phyloP scores from a whole-genome alignment of 2,888 invertebrate species.

The Drosophila dives region DNA sequence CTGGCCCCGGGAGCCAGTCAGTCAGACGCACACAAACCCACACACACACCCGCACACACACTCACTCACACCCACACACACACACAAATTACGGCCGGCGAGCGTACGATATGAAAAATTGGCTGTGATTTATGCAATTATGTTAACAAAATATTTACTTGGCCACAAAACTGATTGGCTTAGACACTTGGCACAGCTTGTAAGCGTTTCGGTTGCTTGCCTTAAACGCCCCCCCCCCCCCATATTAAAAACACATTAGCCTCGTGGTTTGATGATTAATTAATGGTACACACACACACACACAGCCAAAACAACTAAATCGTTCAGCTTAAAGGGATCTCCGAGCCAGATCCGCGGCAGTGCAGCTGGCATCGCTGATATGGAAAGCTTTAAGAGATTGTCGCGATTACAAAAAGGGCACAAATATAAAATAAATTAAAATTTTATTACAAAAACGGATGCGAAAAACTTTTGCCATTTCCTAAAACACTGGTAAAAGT shows the following conservation, averaged over 20 bases:
- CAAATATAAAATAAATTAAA: slow-evolving; percentile 69
- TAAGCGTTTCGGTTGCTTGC: slow-evolving; percentile 23
- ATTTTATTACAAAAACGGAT: slow-evolving; percentile 76
- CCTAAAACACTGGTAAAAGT: slow-evolving; percentile 62
- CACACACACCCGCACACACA: not conserved
- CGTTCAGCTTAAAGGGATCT: not conserved
- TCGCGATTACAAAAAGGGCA: slow-evolving; percentile 2
- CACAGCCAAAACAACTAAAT: not conserved
- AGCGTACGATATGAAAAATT: slow-evolving; percentile 69
- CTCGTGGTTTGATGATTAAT: slow-evolving; percentile 23
- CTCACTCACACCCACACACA: slow-evolving; percentile 2
- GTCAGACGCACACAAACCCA: not conserved
- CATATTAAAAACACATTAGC: slow-evolving; percentile 50
- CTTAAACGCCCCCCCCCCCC: slow-evolving; percentile 30
- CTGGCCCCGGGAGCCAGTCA: slow-evolving; percentile 30
- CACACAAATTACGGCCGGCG: slow-evolving; percentile 56
- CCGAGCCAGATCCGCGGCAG: not conserved
- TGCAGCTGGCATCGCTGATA: not conserved
- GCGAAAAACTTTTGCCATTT: slow-evolving; percentile 73
- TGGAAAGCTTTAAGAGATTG: slow-evolving; percentile 10
- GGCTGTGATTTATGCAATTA: slow-evolving; percentile 78
- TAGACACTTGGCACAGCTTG: slow-evolving; percentile 48
- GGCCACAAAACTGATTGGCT: slow-evolving; percentile 70
- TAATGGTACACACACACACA: not conserved
- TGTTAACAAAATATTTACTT: slow-evolving; percentile 78